Base-by-base conservation (phyloP, 2,888 invertebrate species). In the Metellina segmentata region DNA sequence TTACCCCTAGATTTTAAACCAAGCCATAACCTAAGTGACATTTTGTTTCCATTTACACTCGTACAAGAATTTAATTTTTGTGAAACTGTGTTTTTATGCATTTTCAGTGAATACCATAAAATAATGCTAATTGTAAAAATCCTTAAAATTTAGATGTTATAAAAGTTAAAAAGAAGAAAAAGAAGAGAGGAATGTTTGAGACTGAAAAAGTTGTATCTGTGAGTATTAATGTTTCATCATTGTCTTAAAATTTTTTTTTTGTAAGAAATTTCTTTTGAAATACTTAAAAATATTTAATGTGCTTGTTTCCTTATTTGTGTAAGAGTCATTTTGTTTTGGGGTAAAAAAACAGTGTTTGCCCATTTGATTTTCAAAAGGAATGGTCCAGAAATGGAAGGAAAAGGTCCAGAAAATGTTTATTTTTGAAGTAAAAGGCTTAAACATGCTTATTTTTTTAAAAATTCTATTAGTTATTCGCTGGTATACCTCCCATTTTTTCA, bases 81-180 rank as follows among this genome's bases (percentile, higher is more conserved):
- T 48, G 16, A 13, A 61, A 53, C 13, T 79, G 20, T 1, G 20
- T 9, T 72, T n/a, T 6, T 19, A 49, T 79, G 9, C 13, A 13
- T 79, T 34, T 79, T 52, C 34, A 34, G 34, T 34, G 34, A 34
- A 34, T 34, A 34, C 34, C 34, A 34, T 34, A 34, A 34, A 34
- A 9, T 61, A 61, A 61, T 61, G 34, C 61, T 16, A 61, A 61
- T 61, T 34, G 34, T 4, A 61, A 6, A n/a, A 0, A 8, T 16
- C 49, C 16, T 61, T 85, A 0, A 20, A 52, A 16, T 79, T n/a
- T 34, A 91, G 91, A 91, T 91, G 74, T 91, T 16, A 51, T 91
- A n/a, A 91, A 87, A 71, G 72, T 87, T 11, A 91, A 91, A 69
- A 83, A 91, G 74, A 91, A 91, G 19, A 91, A 87, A 74, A 91